Evolutionary conservation across 2,888 invertebrate genomes (phyloP).

Genomic region (Entomobrya multifasciata): DNA sequence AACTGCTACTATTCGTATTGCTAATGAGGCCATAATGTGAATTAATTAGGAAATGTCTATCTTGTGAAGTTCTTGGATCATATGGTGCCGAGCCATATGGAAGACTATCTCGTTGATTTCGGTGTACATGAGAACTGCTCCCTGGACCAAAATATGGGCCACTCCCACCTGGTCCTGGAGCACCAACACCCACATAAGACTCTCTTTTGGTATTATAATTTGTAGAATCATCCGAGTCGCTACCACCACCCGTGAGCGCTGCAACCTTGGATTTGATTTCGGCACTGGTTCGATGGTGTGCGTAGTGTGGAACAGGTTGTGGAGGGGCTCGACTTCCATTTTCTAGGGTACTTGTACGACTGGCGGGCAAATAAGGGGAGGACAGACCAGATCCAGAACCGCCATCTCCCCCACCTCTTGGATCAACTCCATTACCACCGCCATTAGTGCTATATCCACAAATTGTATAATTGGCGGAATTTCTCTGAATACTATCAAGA

Average conservation of each 20-base stretch:
- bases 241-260: conserved; percentile 64
- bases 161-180: conserved; percentile 79
- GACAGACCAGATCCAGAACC: conserved; percentile 63
- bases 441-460: conserved; percentile 55
- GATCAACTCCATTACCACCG: conserved; percentile 33
- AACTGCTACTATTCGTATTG: conserved; percentile 79
- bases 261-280: conserved; percentile 51
- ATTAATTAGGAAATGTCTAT: conserved; percentile 80
- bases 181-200: conserved; percentile 83
- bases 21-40: conserved; percentile 75
- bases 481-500: conserved; percentile 74
- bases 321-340: conserved; percentile 68
- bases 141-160: conserved; percentile 55
- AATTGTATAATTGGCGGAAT: conserved; percentile 67
- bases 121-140: conserved; percentile 3
- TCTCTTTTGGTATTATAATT: conserved; percentile 82
- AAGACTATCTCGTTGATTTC: conserved; percentile 80
- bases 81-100: conserved; percentile 81
- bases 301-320: conserved; percentile 51
- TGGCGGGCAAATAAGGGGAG: conserved; percentile 72
- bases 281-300: conserved; percentile 6
- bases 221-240: conserved; percentile 79
- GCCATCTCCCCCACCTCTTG: conserved; percentile 40
- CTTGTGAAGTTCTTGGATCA: conserved; percentile 81
- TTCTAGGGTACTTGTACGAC: conserved; percentile 69